Evolutionary conservation across 1,140 invertebrate species (phyloP).

Genomic region (Cotesia vestalis): DNA sequence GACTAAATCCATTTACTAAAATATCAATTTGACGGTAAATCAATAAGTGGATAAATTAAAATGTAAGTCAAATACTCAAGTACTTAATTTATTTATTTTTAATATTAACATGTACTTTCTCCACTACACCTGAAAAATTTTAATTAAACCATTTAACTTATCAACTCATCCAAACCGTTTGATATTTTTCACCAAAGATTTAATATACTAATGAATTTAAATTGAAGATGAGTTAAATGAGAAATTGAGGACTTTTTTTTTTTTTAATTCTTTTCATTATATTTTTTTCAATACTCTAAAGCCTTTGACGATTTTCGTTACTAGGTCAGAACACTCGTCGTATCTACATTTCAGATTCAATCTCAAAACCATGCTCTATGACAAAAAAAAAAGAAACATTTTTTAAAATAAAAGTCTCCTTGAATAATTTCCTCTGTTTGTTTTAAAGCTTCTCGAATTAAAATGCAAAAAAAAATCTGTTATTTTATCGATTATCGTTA

Average conservation of each 20-base stretch:
- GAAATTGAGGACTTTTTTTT: constrained; percentile 25
- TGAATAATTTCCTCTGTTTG: constrained; percentile 24
- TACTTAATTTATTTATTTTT: not conserved
- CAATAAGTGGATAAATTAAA: too few species aligned
- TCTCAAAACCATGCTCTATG: constrained; percentile 3
- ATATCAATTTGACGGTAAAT: too few species aligned
- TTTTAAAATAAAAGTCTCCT: constrained; percentile 15
- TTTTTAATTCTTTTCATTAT: constrained; percentile 1
- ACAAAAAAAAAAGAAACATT: not conserved
- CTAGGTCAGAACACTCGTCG: constrained; percentile 22
- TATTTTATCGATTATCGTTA: not conserved
- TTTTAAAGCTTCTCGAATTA: constrained; percentile 18
- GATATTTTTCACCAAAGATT: constrained; percentile 8
- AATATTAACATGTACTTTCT: too few species aligned
- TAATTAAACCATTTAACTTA: constrained; percentile 3
- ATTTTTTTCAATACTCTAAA: constrained; percentile 2
- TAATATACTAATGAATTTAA: constrained; percentile 41
- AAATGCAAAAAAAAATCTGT: not conserved
- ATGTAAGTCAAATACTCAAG: not conserved
- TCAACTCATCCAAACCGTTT: not conserved
- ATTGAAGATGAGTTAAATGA: constrained; percentile 22
- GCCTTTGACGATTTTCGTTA: constrained; percentile 21
- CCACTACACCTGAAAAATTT: not conserved
- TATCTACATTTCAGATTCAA: constrained; percentile 40
- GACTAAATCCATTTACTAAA: too few species aligned